Base-by-base conservation (phyloP, 53 echinoderm and acorn worm species). In the Astropecten irregularis region DNA sequence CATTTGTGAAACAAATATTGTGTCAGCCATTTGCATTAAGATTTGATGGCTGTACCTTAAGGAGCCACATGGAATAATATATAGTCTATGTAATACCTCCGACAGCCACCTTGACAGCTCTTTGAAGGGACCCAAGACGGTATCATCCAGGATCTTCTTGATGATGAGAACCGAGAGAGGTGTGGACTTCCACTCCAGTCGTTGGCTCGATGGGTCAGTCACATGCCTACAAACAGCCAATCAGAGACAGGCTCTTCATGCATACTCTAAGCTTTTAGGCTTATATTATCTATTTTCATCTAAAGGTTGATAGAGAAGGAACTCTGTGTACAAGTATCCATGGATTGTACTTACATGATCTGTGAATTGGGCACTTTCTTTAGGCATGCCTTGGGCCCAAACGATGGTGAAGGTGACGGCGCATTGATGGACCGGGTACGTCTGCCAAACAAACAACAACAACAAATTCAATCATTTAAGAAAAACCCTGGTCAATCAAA, bases 341-440 rank as follows among this genome's bases (percentile, higher is more conserved):
- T 19, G 25, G 16, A 27, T 1, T 1, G 14, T 73, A 96, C 99
- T 99, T 88, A 99, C 99, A 99, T 99, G 54, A 95, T 99, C 83
- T 99, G 99, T 34, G 99, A 95, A 9, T 79, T 73, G 0, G 94
- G 92, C 5, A 99, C 99, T 86, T 95, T 94, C 82, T 90, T 91
- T 84, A 99, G 88, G 40, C 88, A 82, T 63, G 94, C 99, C 90
- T 99, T 99, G 25, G 99, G 99, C 66, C 99, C 99, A 73, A 99
- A 99, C 26, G 95, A 91, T 3, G 94, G 86, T 34, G 94, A 90
- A 39, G 99, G 99, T 61, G 86, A 83, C 1, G 95, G 99, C 4
- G 99, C 99, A 99, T 99, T 92, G 83, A 99, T 99, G 84, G 99
- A 99, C 28, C 99, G 84, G n/a, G 94, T 95, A 9, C 99, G 89